Evolutionary conservation across 2,888 invertebrate genomes (phyloP).

Genomic region (Meiosimyza platycephala): DNA sequence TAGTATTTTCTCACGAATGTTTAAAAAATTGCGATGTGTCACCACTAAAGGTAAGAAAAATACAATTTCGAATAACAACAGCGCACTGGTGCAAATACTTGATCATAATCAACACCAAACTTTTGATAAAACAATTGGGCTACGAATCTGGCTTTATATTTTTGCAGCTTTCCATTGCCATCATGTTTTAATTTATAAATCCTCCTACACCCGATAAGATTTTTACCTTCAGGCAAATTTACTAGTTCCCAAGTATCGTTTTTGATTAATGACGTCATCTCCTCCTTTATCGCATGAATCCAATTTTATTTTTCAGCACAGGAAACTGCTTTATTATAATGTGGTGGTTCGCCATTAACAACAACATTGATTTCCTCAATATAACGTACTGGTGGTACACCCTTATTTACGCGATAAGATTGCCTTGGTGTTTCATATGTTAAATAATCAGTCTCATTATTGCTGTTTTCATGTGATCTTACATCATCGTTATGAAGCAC

Average conservation of each 20-base stretch:
- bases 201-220: slow-evolving; percentile 21
- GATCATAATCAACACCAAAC: slow-evolving; percentile 26
- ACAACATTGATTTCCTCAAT: slow-evolving; percentile 25
- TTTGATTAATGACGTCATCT: slow-evolving; percentile 6
- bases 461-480: too few species aligned
- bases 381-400: slow-evolving; percentile 10
- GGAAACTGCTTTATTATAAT: slow-evolving; percentile 20
- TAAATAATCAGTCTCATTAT: too few species aligned
- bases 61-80: too few species aligned
- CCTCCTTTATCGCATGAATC: too few species aligned
- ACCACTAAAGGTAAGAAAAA: too few species aligned
- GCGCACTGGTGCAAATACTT: slow-evolving; percentile 31
- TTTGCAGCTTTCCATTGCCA: not conserved
- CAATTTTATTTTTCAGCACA: slow-evolving; percentile 16
- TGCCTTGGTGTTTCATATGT: too few species aligned
- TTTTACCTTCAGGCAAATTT: not conserved
- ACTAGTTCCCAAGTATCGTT: slow-evolving; percentile 10
- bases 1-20: too few species aligned
- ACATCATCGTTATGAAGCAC: too few species aligned
- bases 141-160: slow-evolving; percentile 26
- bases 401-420: slow-evolving; percentile 17
- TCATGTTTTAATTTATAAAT: slow-evolving; percentile 12
- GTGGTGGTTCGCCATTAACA: slow-evolving; percentile 9
- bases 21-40: too few species aligned
- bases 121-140: slow-evolving; percentile 24